A percentile compares a stretch with the other conserved stretches of the same genome.
phyloP scores from a whole-genome alignment of 1,140 invertebrate species.

The Lepidurus packardi region DNA sequence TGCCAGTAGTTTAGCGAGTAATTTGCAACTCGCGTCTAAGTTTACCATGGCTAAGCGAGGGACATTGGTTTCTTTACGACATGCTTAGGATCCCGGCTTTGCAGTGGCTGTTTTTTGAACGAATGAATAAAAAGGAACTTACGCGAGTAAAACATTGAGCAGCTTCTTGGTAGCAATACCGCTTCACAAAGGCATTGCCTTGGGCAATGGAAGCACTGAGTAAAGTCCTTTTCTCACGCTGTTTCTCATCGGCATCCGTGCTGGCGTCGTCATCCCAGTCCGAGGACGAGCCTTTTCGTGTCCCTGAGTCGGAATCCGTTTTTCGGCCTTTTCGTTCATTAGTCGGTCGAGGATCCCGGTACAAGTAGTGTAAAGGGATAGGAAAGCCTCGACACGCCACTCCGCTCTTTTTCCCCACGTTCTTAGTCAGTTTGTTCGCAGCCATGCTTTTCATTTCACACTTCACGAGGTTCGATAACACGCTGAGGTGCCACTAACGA shows the following conservation, averaged over 20 bases:
- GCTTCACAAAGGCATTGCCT: conserved; percentile 26
- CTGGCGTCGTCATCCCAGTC: conserved; percentile 12
- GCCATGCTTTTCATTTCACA: not conserved
- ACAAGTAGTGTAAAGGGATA: conserved; percentile 30
- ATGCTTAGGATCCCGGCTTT: no score
- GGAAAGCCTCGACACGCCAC: conserved; percentile 26
- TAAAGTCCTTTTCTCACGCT: conserved; percentile 31
- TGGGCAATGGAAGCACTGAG: conserved; percentile 30
- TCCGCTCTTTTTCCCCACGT: conserved; percentile 9
- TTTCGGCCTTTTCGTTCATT: conserved; percentile 4
- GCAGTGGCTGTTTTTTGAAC: not conserved
- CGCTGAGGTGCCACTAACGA: not conserved
- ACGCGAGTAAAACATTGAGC: conserved; percentile 25
- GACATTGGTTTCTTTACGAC: no score
- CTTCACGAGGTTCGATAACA: not conserved
- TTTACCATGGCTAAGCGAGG: not conserved
- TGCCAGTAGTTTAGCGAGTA: not conserved
- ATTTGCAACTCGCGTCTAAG: not conserved
- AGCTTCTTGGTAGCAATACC: conserved; percentile 26
- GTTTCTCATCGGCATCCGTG: conserved; percentile 25
- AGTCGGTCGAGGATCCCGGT: conserved; percentile 30
- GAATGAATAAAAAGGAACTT: not conserved
- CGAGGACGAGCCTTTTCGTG: conserved; percentile 11
- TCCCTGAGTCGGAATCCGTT: conserved; percentile 4
- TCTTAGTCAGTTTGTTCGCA: conserved; percentile 3